Conservation (phyloP, 2,888 invertebrate species). For the Volucella zonaria region DNA sequence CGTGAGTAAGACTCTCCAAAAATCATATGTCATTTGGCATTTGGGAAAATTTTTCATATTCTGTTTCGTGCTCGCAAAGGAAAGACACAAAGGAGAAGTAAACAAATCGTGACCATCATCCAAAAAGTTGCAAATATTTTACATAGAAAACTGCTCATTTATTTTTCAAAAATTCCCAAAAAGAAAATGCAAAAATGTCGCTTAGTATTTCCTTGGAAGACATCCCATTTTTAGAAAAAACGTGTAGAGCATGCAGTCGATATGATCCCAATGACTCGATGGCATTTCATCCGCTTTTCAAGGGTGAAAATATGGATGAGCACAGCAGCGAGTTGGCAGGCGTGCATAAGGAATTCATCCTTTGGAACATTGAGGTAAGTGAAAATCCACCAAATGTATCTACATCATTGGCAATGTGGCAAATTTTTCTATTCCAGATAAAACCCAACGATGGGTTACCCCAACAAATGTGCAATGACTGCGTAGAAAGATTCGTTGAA, state of each 20-base stretch:
- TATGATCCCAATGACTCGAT: constrained; percentile 75
- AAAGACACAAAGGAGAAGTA: constrained; percentile 42
- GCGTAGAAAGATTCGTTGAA: constrained; percentile 75
- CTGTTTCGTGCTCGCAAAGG: constrained; percentile 27
- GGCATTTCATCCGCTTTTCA: constrained; percentile 75
- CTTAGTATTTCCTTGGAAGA: constrained; percentile 75
- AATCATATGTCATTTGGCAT: constrained; percentile 53
- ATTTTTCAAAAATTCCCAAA: background rate
- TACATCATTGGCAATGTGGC: background rate
- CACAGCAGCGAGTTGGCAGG: constrained; percentile 72
- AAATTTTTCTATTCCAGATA: constrained; percentile 66
- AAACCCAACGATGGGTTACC: constrained; percentile 75
- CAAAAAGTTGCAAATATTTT: constrained; percentile 19
- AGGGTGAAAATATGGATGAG: constrained; percentile 57
- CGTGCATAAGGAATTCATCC: constrained; percentile 74
- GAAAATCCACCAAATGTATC: background rate
- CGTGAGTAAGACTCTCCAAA: constrained; percentile 24
- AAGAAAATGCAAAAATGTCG: constrained; percentile 69
- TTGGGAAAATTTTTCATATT: constrained; percentile 40
- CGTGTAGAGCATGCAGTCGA: constrained; percentile 76
- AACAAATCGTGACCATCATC: constrained; percentile 26
- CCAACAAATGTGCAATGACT: constrained; percentile 76
- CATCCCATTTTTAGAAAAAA: constrained; percentile 76
- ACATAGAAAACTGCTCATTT: background rate
- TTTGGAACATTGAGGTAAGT: constrained; percentile 76